Base-by-base conservation (phyloP, 2,113 vertebrate genomes). In the Coryphaenoides rupestris region DNA sequence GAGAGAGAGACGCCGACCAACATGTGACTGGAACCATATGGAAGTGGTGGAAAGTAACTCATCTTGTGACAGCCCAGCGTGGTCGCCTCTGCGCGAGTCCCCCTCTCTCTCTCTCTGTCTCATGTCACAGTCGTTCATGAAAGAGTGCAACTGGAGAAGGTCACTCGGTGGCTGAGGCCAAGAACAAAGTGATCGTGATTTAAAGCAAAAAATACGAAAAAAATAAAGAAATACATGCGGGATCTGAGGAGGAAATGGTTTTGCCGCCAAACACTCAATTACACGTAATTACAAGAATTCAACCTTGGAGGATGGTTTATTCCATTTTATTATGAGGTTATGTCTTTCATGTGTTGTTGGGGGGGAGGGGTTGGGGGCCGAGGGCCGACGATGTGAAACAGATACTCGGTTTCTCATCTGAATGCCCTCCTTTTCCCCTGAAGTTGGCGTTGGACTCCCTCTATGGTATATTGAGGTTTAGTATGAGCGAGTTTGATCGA, bases 191-290 rank as follows among this genome's bases (percentile, higher is more conserved):
- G 62, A 78, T 81, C 55, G 64, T 76, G 77, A 85, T 86, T n/a
- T n/a, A n/a, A 50, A 50, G 17, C 9, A 50, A 50, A 50, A 50
- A 50, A 47, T 14, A 47, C 2, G 10, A 2, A 3, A 47, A 3
- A 47, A 12, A 50, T 76, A 71, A 72, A 65, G 83, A 83, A 78
- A 73, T 78, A 77, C 75, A 81, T 73, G 68, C 68, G 58, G 81
- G 70, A 82, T 85, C 81, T 81, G 66, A 84, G 75, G 68, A 88
- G 86, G 86, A 89, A 87, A 87, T 86, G 80, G 79, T 76, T 86
- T 88, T 86, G 76, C 85, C 75, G 79, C 84, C 87, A 88, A 88
- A 89, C 81, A 88, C 75, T 79, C 86, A 85, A 89, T 86, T 88
- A 86, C 76, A 76, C 5, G 59, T 89, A 86, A 89, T 89, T 90